phyloP scores from a whole-genome alignment of 2,888 invertebrate species.

The Endotricha flammealis region DNA sequence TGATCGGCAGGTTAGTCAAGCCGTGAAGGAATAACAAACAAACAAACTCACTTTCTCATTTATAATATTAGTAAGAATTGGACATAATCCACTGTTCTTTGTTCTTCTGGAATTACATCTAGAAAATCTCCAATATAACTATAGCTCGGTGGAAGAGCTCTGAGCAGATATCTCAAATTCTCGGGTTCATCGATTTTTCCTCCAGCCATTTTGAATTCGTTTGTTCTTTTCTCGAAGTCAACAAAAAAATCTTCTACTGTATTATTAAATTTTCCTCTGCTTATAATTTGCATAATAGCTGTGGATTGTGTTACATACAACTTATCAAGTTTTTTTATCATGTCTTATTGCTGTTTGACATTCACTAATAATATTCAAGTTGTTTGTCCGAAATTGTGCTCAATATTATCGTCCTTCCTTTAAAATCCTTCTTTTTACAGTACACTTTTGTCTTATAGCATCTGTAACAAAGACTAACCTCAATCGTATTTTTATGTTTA shows the following conservation, averaged over 20 bases:
- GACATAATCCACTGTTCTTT: constrained; percentile 25
- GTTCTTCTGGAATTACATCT: constrained; percentile 27
- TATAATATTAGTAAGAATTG: no score
- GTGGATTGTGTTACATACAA: constrained; percentile 25
- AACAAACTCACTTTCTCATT: no score
- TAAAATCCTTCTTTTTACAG: constrained; percentile 22
- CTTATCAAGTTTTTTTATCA: constrained; percentile 22
- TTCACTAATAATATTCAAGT: constrained; percentile 23
- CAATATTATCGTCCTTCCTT: constrained; percentile 23
- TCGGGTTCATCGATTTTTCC: constrained; percentile 23
- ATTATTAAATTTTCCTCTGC: constrained; percentile 25
- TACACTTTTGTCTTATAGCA: no score
- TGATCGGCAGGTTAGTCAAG: no score
- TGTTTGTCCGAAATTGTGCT: constrained; percentile 24
- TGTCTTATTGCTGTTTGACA: constrained; percentile 20
- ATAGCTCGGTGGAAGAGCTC: constrained; percentile 25
- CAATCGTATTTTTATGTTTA: no score
- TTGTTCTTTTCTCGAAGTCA: constrained; percentile 24
- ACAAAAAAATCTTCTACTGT: constrained; percentile 24
- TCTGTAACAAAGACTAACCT: no score
- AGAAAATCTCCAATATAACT: constrained; percentile 28
- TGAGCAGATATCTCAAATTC: constrained; percentile 27
- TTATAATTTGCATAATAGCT: constrained; percentile 26
- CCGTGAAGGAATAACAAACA: no score
- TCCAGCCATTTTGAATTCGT: constrained; percentile 25